These are phyloP conservation scores for Pyrgilauda ruficollis DNA, from an alignment of 2,113 vertebrate species.

Conservation along the genomic window DNA sequence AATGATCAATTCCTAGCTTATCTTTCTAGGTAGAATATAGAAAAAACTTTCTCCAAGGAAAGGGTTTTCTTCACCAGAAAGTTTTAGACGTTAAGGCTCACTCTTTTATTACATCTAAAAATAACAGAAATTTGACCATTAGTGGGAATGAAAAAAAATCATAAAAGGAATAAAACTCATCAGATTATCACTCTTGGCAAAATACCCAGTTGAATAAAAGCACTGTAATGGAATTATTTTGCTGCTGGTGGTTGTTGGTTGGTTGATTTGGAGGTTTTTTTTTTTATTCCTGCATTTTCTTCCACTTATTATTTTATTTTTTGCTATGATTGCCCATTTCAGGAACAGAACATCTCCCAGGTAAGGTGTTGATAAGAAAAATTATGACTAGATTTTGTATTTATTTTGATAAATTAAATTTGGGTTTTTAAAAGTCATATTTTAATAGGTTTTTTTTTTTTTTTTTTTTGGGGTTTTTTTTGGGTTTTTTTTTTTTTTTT, in stretches of 20 bases:
- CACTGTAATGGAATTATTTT: background rate
- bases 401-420: background rate
- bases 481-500: too few species aligned
- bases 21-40: background rate
- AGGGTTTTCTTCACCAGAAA: background rate
- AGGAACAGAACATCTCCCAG: background rate
- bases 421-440: background rate
- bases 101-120: background rate
- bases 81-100: background rate
- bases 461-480: too few species aligned
- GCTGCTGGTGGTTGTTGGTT: background rate
- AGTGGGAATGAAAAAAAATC: background rate
- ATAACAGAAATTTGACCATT: background rate
- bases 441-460: background rate
- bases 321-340: background rate
- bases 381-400: background rate
- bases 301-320: background rate
- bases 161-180: accelerated
- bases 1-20: background rate
- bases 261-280: background rate
- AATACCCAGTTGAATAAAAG: background rate
- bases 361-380: accelerated
- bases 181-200: background rate
- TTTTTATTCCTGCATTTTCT: background rate
- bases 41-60: background rate